Base-by-base conservation (phyloP, 2,113 vertebrate species). In the Gallinago media region DNA sequence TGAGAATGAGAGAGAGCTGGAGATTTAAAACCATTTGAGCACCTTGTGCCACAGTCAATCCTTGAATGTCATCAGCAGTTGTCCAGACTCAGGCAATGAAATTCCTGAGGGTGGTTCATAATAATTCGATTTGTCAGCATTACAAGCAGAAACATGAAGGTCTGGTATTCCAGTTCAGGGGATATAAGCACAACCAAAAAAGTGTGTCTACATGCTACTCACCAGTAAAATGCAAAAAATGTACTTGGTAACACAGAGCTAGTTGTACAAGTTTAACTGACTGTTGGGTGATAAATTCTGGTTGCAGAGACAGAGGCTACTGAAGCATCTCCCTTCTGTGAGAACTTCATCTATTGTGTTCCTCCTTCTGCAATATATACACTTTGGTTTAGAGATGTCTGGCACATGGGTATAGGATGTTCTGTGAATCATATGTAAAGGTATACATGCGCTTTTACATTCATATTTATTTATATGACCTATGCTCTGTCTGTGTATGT, bases 51-150 rank as follows among this genome's bases (percentile, higher is more conserved):
- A n/a, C 50, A 88, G 85, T 92, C 87, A 83, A 71, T 91, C 81
- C 62, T 71, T 84, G 42, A 89, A 59, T 80, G 68, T 93, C 88
- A 89, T 74, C 4, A 4, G 71, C 67, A 93, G 62, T 76, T 81
- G 59, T 80, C 78, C 89, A 76, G 82, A 77, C 16, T 40, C 20
- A n/a, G 79, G 67, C 89, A 90, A 40, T 71, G 55, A 74, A 95
- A 94, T 83, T 93, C 87, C 78, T 85, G 58, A 85, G 59, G 63
- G 81, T 88, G 46, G 40, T 50, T 93, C 58, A 77, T 93, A 91
- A 88, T 88, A 59, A 85, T 88, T 92, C 62, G 31, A 80, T 96
- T 91, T 95, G 85, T 93, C 87, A 95, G 75, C 59, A 85, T 83
- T 92, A 89, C 58, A 77, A 58, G 58, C 31, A 87, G 93, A 87